Base-by-base conservation (phyloP, 2,113 vertebrate genomes). In the Hemicordylus capensis region DNA sequence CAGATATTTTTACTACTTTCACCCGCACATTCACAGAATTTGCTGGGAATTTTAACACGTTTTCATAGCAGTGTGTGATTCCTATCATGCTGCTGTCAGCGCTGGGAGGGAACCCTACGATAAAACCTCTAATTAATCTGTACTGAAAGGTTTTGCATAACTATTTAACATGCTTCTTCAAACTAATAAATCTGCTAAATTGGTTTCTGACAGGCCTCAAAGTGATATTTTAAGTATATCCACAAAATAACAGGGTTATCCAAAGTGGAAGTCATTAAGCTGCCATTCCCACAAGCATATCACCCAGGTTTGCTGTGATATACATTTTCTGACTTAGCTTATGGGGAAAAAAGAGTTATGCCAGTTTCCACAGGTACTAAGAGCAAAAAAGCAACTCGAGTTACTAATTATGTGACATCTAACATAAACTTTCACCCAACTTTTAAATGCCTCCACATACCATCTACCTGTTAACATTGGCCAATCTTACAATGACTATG, bases 61-160 rank as follows among this genome's bases (percentile, higher is more conserved):
- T 84, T 94, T 93, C 77, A 86, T 91, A 94, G 93, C 78, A 90
- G 80, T 81, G 84, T 94, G 89, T 82, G 82, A 94, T 90, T 95
- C 85, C 84, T 91, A 51, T 85, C 76, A 73, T 72, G 63, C 75
- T 89, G 74, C 84, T 88, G 85, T 87, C 81, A 79, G 51, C 39
- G 37, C 24, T 88, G 76, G 37, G 26, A 94, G 80, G 84, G 74
- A 94, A 91, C 92, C 80, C 81, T 92, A 77, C 58, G 72, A 69
- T 89, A 91, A 89, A 85, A 83, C 70, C 64, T 93, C 73, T 12
- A 20, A 92, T 88, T 93, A 79, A 94, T 90, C 87, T 88, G 39
- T 48, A 72, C 78, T 63, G 58, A 93, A 88, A 92, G 61, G 31
- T 63, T 87, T 87, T 87, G 84, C 46, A 66, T 90, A 91, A 94